Evolutionary conservation across 2,113 vertebrate species (phyloP).

Genomic region (Brachypodius melanocephalos): DNA sequence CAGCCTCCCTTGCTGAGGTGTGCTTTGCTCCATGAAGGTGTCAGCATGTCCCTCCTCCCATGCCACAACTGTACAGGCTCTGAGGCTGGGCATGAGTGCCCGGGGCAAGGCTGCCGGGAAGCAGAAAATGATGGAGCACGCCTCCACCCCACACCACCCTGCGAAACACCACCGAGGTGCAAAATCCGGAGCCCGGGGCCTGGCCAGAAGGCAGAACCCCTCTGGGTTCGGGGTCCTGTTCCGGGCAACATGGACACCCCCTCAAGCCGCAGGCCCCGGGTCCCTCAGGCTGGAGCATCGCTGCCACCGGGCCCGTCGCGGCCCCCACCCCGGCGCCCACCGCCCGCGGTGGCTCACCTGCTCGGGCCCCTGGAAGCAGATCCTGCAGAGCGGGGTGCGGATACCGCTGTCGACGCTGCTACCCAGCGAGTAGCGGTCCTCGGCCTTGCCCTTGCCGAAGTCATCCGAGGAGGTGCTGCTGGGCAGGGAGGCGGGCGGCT

Average conservation of each 20-base stretch:
- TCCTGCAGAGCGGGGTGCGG: constrained; percentile 93
- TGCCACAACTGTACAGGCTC: neutral
- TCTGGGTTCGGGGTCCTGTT: neutral
- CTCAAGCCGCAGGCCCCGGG: neutral
- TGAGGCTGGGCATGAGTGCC: neutral
- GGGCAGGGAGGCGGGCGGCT: constrained; percentile 80
- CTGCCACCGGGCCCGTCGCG: neutral
- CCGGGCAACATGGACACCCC: too few species aligned
- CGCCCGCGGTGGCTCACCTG: constrained; percentile 79
- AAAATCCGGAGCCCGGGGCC: neutral
- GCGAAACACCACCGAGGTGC: neutral
- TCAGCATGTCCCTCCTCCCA: neutral
- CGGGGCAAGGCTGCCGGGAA: neutral
- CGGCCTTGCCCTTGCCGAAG: constrained; percentile 87
- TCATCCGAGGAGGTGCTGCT: constrained; percentile 90
- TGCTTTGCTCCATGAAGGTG: neutral
- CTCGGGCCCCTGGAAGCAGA: constrained; percentile 98
- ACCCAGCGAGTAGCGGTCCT: constrained; percentile 90
- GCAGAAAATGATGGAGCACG: neutral
- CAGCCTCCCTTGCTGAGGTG: neutral
- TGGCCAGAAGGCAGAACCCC: neutral
- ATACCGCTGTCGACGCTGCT: constrained; percentile 94
- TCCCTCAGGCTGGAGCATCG: neutral
- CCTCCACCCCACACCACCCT: neutral
- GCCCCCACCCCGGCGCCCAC: neutral